Base-by-base conservation (phyloP, 2,113 vertebrate species). In the Phycodurus eques region DNA sequence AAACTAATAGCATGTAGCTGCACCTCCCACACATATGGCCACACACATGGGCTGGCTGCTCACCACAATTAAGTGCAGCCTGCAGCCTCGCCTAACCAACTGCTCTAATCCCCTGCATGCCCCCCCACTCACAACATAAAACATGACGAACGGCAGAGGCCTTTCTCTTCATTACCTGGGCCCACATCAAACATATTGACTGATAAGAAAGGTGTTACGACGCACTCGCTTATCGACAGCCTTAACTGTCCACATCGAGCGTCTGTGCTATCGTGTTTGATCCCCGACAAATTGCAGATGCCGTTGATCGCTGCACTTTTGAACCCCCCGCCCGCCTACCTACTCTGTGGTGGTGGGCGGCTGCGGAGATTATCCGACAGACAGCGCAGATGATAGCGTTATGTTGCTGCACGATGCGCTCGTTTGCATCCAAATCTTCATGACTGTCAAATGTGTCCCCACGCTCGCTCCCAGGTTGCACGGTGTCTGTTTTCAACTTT, bases 151-250 rank as follows among this genome's bases (percentile, higher is more conserved):
- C 81, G 80, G 81, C 59, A 64, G 54, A 57, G 69, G 75, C 62
- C 64, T 70, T 61, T 80, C 69, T 57, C 80, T 64, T 86, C 85
- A 87, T 90, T 87, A 87, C 75, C 86, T 88, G 71, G 60, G 66
- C 81, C 78, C 71, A 89, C 84, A 89, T 90, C 87, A 75, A 43
- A 65, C 15, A 46, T 78, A 83, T 74, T 19, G 43, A 71, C 77
- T 74, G 85, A 87, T 85, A 85, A 85, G 83, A 78, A 82, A 85
- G 77, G 73, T 70, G 76, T 81, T 63, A 78, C 73, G 71, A 67
- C 70, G 17, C 13, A 60, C 76, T 78, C 44, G 0, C 56, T 70
- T 79, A 89, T 85, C 80, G 87, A 83, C 82, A 80, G 43, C 71
- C 60, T 85, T 53, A 71, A 54, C 76, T 77, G 59, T 79, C 75